Percentiles rank a stretch among this genome's conserved stretches.
Evolutionary conservation across 2,888 invertebrate genomes (phyloP).

Genomic region (Pseudanteris insignis): DNA sequence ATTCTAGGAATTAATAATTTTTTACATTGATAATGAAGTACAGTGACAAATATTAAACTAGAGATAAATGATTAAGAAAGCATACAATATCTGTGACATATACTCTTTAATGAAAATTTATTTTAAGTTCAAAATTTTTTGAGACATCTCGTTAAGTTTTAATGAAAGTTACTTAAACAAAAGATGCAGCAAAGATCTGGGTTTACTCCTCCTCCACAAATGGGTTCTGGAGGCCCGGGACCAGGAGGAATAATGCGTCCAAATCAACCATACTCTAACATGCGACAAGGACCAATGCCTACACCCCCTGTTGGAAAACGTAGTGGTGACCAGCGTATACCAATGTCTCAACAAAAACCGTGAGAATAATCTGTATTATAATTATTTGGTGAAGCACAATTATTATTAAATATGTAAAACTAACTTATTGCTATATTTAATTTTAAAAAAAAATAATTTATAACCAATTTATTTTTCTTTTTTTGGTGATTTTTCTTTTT

Average conservation of each 20-base stretch:
- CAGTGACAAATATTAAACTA: too few relatives aligned
- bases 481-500: too few relatives aligned
- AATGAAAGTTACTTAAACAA: constrained; percentile 33
- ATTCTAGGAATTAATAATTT: too few relatives aligned
- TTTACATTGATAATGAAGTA: too few relatives aligned
- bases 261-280: constrained; percentile 70
- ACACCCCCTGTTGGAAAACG: constrained; percentile 73
- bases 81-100: too few relatives aligned
- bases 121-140: too few relatives aligned
- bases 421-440: too few relatives aligned
- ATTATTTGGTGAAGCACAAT: background rate
- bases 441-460: too few relatives aligned
- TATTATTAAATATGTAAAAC: too few relatives aligned
- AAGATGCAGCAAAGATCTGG: constrained; percentile 73
- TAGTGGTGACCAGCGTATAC: constrained; percentile 71
- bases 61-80: too few relatives aligned
- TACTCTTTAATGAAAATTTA: too few relatives aligned
- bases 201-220: constrained; percentile 74
- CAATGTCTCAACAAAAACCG: constrained; percentile 74
- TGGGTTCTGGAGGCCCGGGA: constrained; percentile 68
- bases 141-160: constrained; percentile 1
- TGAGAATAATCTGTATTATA: constrained; percentile 51
- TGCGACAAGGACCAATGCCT: constrained; percentile 72
- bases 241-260: constrained; percentile 71
- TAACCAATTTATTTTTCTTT: too few relatives aligned